These are phyloP conservation scores for Glossophaga mutica DNA, from an alignment of 2,797 vertebrate genomes.

Conservation along the genomic window DNA sequence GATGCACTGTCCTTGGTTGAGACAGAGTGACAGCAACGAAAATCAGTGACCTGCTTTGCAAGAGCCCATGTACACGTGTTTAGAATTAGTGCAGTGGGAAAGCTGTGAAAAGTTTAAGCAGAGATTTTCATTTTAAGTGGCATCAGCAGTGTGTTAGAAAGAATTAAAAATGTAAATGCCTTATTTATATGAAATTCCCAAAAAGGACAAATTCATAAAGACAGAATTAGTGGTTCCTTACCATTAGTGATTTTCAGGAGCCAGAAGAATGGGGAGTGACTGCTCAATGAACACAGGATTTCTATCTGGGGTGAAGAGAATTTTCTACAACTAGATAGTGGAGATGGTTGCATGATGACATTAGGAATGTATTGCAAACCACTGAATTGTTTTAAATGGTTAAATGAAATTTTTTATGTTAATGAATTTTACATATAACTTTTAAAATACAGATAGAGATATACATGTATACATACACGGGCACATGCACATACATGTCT, in stretches of 20 bases:
- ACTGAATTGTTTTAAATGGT: not conserved
- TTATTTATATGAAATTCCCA: not conserved
- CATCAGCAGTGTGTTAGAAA: not conserved
- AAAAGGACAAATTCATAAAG: no score
- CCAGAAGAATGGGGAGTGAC: no score
- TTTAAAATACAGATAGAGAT: not conserved
- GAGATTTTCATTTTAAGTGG: not conserved
- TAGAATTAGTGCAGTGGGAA: not conserved
- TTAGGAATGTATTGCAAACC: not conserved
- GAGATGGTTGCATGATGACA: not conserved
- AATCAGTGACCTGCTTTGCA: not conserved
- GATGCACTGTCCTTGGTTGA: not conserved
- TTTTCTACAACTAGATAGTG: no score
- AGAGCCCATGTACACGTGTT: not conserved
- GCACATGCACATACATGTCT: not conserved
- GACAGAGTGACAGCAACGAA: not conserved
- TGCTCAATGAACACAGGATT: no score
- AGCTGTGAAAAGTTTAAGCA: not conserved
- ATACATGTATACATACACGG: not conserved
- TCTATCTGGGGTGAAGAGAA: no score
- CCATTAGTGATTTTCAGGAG: no score
- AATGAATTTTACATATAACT: not conserved
- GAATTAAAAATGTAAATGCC: not conserved
- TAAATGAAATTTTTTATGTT: not conserved
- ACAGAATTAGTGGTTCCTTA: no score